A percentile compares a stretch with the other conserved stretches of the same genome.
phyloP scores from a whole-genome alignment of 2,888 invertebrate species.

The Hybos culiciformis region DNA sequence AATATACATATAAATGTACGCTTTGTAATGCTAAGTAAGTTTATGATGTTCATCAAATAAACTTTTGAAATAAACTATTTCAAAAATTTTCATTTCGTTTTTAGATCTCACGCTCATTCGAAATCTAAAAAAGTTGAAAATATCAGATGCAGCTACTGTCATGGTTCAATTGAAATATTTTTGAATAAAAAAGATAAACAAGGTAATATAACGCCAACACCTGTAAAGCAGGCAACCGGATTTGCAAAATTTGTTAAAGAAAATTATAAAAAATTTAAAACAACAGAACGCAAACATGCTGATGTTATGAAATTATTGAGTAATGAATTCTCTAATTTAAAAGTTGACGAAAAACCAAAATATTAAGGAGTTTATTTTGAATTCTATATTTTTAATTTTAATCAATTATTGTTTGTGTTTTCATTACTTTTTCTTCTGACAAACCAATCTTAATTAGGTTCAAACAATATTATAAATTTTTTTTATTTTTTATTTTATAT shows the following conservation, averaged over 20 bases:
- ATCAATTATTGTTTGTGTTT: background rate
- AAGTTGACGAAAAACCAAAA: constrained; percentile 13
- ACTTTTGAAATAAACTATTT: background rate
- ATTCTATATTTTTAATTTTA: too few relatives aligned
- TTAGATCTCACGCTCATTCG: constrained; percentile 32
- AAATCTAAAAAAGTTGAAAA: constrained; percentile 33
- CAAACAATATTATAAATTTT: background rate
- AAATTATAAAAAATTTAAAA: constrained; percentile 28
- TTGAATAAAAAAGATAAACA: constrained; percentile 31
- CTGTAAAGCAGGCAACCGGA: constrained; percentile 27
- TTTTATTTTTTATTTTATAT: background rate
- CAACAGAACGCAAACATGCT: constrained; percentile 25
- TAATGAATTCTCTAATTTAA: constrained; percentile 24
- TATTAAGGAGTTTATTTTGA: too few relatives aligned
- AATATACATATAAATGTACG: constrained; percentile 72
- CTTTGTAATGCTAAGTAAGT: constrained; percentile 55
- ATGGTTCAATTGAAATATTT: constrained; percentile 27
- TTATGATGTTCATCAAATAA: background rate
- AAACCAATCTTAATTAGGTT: background rate
- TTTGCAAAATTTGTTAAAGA: constrained; percentile 36
- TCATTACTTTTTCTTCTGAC: background rate
- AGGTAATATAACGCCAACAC: constrained; percentile 26
- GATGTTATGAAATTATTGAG: constrained; percentile 33
- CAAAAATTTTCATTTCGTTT: constrained; percentile 1
- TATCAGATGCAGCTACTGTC: constrained; percentile 29